Conservation (phyloP, 2,888 invertebrate species). For the Uropetala carovei region DNA sequence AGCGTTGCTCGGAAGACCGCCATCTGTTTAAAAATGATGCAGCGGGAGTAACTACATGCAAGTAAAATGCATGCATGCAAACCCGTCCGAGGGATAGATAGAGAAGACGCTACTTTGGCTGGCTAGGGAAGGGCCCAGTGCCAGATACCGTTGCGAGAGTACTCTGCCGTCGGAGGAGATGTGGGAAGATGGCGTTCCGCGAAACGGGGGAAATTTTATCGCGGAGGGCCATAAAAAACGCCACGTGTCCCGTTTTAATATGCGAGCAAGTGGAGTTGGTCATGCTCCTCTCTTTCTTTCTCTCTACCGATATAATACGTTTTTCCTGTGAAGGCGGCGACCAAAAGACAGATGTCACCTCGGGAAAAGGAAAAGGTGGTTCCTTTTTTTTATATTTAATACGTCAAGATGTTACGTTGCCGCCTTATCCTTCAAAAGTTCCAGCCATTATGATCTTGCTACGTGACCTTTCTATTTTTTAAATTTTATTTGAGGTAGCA, state of each 20-base stretch:
- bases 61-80: neutral
- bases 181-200: neutral
- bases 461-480: neutral
- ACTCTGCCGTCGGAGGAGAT: neutral
- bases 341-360: conserved; percentile 28
- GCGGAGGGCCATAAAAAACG: conserved; percentile 60
- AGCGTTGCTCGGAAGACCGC: neutral
- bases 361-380: neutral
- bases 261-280: conserved; percentile 62
- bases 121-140: neutral
- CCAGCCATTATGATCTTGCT: neutral
- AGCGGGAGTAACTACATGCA: neutral
- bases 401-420: conserved; percentile 3
- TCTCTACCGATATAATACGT: conserved; percentile 42
- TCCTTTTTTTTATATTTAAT: neutral
- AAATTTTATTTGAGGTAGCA: neutral
- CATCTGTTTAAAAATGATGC: neutral
- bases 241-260: conserved; percentile 61
- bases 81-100: neutral
- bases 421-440: neutral
- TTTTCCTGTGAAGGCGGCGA: neutral
- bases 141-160: neutral
- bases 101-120: neutral
- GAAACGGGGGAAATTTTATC: conserved; percentile 57
- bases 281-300: conserved; percentile 21